These are phyloP conservation scores for Bombus balteatus DNA, from an alignment of 1,140 invertebrate species.

Conservation along the genomic window DNA sequence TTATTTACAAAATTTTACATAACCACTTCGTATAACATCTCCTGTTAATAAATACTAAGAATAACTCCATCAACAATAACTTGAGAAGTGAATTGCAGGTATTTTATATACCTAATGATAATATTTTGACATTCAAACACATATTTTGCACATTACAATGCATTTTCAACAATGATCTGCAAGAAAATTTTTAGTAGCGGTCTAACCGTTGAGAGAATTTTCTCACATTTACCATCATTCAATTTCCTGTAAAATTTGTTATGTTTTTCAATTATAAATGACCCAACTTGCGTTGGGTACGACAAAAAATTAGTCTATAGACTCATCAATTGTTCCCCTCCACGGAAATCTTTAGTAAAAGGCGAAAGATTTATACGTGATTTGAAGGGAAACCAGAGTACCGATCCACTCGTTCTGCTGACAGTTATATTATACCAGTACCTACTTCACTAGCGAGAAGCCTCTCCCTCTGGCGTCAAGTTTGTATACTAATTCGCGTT, in stretches of 20 bases:
- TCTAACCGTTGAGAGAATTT: fast-evolving
- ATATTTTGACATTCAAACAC: too few species aligned
- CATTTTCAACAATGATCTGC: fast-evolving
- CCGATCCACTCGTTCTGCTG: fast-evolving
- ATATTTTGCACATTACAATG: fast-evolving
- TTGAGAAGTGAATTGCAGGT: fast-evolving
- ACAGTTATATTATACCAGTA: neutral
- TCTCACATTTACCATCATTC: fast-evolving
- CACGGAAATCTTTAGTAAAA: slow-evolving; percentile 73
- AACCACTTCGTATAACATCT: fast-evolving
- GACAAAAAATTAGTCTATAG: slow-evolving; percentile 50
- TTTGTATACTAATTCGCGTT: neutral
- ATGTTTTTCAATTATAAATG: neutral
- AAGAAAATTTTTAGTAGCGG: fast-evolving
- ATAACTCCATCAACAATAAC: too few species aligned
- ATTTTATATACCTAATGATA: fast-evolving
- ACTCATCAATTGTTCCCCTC: slow-evolving; percentile 66
- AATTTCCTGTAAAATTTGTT: fast-evolving
- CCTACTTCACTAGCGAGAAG: neutral
- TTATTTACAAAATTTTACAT: too few species aligned
- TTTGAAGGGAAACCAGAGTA: slow-evolving; percentile 67
- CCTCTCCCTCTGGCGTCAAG: neutral
- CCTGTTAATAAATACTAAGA: too few species aligned
- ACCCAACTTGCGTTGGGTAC: slow-evolving; percentile 44
- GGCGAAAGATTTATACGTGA: slow-evolving; percentile 69